These are phyloP conservation scores for Leptinotarsa undecemlineata DNA, from an alignment of 1,140 invertebrate species.

Conservation along the genomic window DNA sequence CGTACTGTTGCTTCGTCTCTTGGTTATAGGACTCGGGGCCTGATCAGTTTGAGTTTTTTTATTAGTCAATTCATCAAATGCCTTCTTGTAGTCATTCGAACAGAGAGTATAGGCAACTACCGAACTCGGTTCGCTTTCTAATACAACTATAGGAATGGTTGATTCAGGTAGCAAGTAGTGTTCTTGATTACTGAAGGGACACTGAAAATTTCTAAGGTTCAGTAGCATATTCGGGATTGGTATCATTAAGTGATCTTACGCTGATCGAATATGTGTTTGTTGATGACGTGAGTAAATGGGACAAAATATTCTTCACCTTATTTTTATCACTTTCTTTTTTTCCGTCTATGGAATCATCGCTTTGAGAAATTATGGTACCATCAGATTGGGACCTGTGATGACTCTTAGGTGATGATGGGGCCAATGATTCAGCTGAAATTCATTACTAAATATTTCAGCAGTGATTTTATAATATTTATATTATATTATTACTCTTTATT, in stretches of 20 bases:
- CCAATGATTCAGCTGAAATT: conserved; percentile 24
- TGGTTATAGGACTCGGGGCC: conserved; percentile 59
- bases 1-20: conserved; percentile 54
- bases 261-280: conserved; percentile 55
- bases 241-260: conserved; percentile 28
- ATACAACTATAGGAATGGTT: conserved; percentile 73
- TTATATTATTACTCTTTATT: no score
- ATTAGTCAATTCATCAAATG: conserved; percentile 59
- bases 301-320: conserved; percentile 72
- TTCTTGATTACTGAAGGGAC: conserved; percentile 66
- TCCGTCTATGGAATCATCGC: conserved; percentile 46
- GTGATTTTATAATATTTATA: no score
- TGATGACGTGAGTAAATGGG: conserved; percentile 65
- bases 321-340: conserved; percentile 61
- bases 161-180: conserved; percentile 66
- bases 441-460: conserved; percentile 7
- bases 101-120: conserved; percentile 85
- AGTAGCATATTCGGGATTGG: no score
- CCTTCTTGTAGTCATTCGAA: conserved; percentile 71
- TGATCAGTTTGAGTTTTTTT: conserved; percentile 51
- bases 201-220: conserved; percentile 49
- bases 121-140: conserved; percentile 85
- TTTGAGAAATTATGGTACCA: conserved; percentile 41
- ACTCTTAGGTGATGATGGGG: conserved; percentile 51
- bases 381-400: conserved; percentile 58